Base-by-base conservation (phyloP, 92 coral and sea anemone species). In the Zoanthus gigantus region DNA sequence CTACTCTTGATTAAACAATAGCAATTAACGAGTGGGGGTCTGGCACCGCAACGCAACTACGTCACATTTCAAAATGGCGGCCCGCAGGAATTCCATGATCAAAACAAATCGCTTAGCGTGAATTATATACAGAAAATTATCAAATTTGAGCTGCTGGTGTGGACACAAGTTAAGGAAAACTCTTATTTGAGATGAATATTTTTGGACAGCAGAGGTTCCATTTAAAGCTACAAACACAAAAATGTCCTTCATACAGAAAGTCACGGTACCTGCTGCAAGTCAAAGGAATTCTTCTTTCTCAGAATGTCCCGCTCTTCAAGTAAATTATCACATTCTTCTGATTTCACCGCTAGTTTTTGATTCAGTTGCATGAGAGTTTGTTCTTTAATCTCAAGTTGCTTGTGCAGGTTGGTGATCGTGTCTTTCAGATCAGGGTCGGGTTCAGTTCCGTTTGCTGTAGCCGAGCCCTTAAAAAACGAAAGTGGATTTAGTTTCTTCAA, bases 271-370 rank as follows among this genome's bases (percentile, higher is more conserved):
- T 95, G 95, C 58, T 95, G 98, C 47, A 95, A 66, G 81, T 93
- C 98, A 79, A 87, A 77, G 2, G 98, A 91, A 87, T 74, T 95
- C 82, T 91, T 84, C 30, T 87, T 91, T 65, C 98, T 93, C 66
- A 95, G 54, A 4, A 91, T 91, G 76, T 91, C 94, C 68, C 92
- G 92, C 82, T 97, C 98, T 34, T 97, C 99, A 78, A 92, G 57
- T 83, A 97, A 88, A 77, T 84, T 90, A 71, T 90, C 94, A 85
- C 98, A 97, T 83, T 97, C 98, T 74, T 95, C 95, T 31, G 94
- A 77, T 88, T 94, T 97, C 69, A 34, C 77, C 74, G 98, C 91
- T 72, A 95, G 84, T 69, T 94, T 95, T 3, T 91, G 90, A 72
- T 89, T 95, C 78, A 94, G 23, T 71, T 94, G 96, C 34, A 37